These are phyloP conservation scores for Eupithecia pulchellata DNA, from an alignment of 2,888 invertebrate species.

Conservation along the genomic window DNA sequence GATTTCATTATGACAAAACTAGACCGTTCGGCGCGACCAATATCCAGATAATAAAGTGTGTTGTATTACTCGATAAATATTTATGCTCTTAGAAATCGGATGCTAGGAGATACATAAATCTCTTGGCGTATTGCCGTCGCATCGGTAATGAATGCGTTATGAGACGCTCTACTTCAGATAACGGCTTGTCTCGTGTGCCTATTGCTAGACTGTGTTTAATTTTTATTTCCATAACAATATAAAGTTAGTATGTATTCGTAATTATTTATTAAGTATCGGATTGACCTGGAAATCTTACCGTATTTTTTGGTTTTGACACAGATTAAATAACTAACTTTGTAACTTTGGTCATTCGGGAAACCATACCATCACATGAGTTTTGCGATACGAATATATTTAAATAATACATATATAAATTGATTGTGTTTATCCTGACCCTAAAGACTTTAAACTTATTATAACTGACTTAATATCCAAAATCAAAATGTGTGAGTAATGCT, in stretches of 20 bases:
- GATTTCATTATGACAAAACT: background rate
- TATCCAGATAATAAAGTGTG: background rate
- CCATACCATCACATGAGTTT: background rate
- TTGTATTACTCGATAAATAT: background rate
- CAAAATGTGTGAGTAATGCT: background rate
- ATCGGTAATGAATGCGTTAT: slow-evolving; percentile 59
- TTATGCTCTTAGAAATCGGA: slow-evolving; percentile 3
- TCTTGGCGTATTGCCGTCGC: slow-evolving; percentile 19
- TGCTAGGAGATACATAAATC: slow-evolving; percentile 6
- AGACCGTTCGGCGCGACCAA: background rate
- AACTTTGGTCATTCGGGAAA: background rate
- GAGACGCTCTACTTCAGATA: slow-evolving; percentile 72
- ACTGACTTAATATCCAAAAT: background rate
- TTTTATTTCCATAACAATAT: slow-evolving; percentile 54
- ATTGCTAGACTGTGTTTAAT: slow-evolving; percentile 49
- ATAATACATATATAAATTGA: background rate
- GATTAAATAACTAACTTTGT: background rate
- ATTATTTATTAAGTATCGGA: too few species aligned
- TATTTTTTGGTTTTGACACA: background rate
- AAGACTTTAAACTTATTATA: background rate
- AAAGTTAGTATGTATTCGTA: too few species aligned
- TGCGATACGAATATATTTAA: background rate
- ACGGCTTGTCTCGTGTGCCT: slow-evolving; percentile 59
- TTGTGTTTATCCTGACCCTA: background rate
- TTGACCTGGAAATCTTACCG: background rate